phyloP scores from a whole-genome alignment of 2,113 vertebrate species.

The Passer montanus region DNA sequence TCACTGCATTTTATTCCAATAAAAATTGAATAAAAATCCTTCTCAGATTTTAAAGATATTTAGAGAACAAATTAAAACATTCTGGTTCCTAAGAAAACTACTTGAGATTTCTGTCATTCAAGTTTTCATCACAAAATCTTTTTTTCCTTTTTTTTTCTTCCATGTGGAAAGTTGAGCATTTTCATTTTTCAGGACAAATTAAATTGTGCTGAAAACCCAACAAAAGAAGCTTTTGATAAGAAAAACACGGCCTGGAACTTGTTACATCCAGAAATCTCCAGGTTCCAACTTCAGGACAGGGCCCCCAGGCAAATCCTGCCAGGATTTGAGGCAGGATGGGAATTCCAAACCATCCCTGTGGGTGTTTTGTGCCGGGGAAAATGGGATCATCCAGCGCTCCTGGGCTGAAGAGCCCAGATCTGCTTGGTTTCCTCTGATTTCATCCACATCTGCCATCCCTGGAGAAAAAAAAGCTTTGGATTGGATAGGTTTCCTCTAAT shows the following conservation, averaged over 20 bases:
- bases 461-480: background rate
- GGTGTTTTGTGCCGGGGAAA: background rate
- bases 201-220: background rate
- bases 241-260: background rate
- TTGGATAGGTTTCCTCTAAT: background rate
- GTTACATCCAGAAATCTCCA: background rate
- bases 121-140: background rate
- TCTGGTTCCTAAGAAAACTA: background rate
- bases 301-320: rapidly evolving
- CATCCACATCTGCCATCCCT: background rate
- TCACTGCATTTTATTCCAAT: background rate
- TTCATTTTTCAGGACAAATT: background rate
- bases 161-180: background rate
- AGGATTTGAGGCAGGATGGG: rapidly evolving
- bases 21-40: background rate
- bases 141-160: background rate
- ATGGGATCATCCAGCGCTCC: background rate
- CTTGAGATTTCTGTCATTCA: background rate
- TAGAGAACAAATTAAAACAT: background rate
- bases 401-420: background rate
- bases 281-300: background rate
- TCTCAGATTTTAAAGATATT: background rate
- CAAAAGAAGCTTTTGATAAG: background rate
- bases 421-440: background rate
- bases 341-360: background rate